These are phyloP conservation scores for Coelopa frigida DNA, from an alignment of 1,140 invertebrate genomes.

Conservation along the genomic window DNA sequence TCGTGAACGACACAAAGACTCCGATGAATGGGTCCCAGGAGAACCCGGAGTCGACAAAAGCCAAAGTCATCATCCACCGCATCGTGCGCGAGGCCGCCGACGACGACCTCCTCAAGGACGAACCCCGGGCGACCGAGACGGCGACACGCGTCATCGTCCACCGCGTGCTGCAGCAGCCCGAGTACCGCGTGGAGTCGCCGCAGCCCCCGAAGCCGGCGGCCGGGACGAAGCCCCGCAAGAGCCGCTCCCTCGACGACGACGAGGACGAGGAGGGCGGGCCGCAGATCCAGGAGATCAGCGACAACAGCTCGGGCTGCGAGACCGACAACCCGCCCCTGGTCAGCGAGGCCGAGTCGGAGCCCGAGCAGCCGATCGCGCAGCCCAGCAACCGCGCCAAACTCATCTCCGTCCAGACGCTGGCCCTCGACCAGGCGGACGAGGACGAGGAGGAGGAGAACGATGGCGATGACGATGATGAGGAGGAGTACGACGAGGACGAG, in stretches of 20 bases:
- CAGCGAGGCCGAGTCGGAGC: slow-evolving; percentile 31
- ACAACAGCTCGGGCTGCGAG: slow-evolving; percentile 31
- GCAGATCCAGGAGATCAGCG: slow-evolving; percentile 34
- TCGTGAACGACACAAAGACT: no score
- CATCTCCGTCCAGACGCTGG: background rate
- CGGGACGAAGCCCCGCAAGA: background rate
- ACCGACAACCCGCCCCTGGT: slow-evolving; percentile 25
- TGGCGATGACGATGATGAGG: slow-evolving; percentile 18
- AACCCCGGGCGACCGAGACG: no score
- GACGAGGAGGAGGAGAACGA: background rate
- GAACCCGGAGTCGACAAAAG: no score
- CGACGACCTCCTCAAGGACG: no score
- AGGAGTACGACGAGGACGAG: slow-evolving; percentile 6
- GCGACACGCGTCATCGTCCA: slow-evolving; percentile 9
- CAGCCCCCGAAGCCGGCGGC: background rate
- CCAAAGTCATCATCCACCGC: slow-evolving; percentile 4
- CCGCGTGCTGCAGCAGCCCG: background rate
- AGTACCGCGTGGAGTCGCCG: background rate
- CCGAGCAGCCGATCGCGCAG: slow-evolving; percentile 16
- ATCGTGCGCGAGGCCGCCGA: background rate
- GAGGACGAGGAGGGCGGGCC: slow-evolving; percentile 4
- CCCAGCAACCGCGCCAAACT: background rate
- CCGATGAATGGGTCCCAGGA: no score
- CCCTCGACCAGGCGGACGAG: slow-evolving; percentile 8
- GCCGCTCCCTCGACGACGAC: no score